Conservation (phyloP, 1,140 invertebrate genomes). For the Zelostemma sp. region DNA sequence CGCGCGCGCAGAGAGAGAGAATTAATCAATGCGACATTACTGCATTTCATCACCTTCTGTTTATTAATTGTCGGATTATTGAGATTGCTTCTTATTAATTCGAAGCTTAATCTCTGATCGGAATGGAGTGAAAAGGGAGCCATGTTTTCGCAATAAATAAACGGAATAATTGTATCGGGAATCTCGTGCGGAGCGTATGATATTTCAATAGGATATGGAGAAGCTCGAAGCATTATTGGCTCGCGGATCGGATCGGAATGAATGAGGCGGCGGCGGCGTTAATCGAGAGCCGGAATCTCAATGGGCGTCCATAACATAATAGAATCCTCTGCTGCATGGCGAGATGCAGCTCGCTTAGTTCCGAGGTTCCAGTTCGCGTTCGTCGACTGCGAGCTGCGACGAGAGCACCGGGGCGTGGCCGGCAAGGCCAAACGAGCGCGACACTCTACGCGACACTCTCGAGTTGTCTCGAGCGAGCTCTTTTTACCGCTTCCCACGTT, state of each 20-base stretch:
- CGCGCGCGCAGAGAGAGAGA: conserved; percentile 15
- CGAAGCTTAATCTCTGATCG: no score
- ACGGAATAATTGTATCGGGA: no score
- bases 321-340: conserved; percentile 22
- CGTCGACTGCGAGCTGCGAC: no score
- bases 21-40: conserved; percentile 32
- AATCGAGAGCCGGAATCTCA: conserved; percentile 21
- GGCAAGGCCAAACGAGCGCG: neutral
- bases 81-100: no score
- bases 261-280: conserved; percentile 16
- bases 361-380: no score
- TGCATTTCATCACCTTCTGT: conserved; percentile 12
- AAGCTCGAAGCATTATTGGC: neutral
- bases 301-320: conserved; percentile 26
- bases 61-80: conserved; percentile 4
- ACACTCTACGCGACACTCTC: no score
- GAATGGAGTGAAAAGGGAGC: no score
- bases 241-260: conserved; percentile 18
- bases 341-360: no score
- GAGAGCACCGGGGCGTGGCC: neutral
- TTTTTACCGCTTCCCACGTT: no score
- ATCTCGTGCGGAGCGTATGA: neutral
- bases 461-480: neutral
- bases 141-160: no score
- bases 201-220: neutral